A percentile compares a stretch with the other conserved stretches of the same genome.
Evolutionary conservation across 2,888 invertebrate genomes (phyloP).

Genomic region (Perizoma flavofasciatum): DNA sequence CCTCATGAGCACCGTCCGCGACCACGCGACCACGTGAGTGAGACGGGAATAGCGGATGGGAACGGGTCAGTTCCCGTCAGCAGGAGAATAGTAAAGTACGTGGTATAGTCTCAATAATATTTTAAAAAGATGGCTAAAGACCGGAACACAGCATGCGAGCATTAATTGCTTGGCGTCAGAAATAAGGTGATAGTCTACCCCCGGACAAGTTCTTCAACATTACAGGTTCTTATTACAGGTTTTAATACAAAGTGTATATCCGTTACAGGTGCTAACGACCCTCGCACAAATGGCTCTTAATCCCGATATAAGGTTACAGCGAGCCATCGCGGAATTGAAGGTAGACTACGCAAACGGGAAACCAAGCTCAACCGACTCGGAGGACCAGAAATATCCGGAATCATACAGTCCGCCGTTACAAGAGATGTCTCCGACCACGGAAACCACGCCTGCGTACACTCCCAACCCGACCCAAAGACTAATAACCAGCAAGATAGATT

Average conservation of each 20-base stretch:
- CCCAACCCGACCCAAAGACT: constrained; percentile 65
- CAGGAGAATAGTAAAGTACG: too few relatives aligned
- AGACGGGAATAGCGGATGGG: too few relatives aligned
- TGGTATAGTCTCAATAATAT: too few relatives aligned
- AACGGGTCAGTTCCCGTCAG: too few relatives aligned
- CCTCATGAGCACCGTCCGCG: too few relatives aligned
- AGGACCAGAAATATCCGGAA: constrained; percentile 60
- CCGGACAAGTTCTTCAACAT: too few relatives aligned
- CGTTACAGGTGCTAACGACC: constrained; percentile 13
- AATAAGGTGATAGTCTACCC: too few relatives aligned
- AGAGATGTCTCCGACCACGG: constrained; percentile 70
- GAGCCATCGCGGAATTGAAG: constrained; percentile 13
- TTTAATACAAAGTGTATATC: constrained; percentile 27
- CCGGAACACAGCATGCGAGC: too few relatives aligned
- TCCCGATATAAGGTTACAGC: constrained; percentile 20
- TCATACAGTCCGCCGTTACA: constrained; percentile 75
- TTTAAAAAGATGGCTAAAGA: too few relatives aligned
- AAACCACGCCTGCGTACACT: constrained; percentile 61
- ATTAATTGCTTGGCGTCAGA: too few relatives aligned
- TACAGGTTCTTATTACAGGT: too few relatives aligned
- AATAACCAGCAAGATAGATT: constrained; percentile 60
- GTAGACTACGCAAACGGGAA: constrained; percentile 10
- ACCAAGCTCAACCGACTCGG: constrained; percentile 10
- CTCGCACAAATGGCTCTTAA: constrained; percentile 32
- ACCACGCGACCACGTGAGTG: too few relatives aligned